Base-by-base conservation (phyloP, 2,797 vertebrate genomes). In the Netta rufina region DNA sequence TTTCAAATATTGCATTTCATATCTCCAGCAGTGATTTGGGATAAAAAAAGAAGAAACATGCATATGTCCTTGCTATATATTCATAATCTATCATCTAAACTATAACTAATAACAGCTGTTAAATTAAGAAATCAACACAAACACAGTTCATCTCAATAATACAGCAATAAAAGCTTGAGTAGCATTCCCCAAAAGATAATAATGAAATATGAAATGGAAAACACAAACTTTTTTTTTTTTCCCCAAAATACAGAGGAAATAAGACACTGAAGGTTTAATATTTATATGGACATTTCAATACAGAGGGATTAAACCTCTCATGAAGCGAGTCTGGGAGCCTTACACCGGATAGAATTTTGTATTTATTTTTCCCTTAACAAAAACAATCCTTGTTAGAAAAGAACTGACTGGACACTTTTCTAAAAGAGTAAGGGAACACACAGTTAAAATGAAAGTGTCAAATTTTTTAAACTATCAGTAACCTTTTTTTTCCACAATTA, bases 151-250 rank as follows among this genome's bases (percentile, higher is more conserved):
- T 88, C 72, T 58, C 70, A 89, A 43, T 38, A 89, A 83, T 11
- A 64, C 8, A 76, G 25, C 33, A 87, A 30, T 24, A 8, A 65
- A 51, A 94, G 65, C 43, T 36, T 65, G 30, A 83, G 79, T 9
- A 81, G 62, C 36, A 72, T 43, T 65, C 54, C 54, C 43, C 13
- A 75, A 83, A 89, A 91, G 5, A 77, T 56, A 83, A 62, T 18
- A 53, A 80, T 78, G 92, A 96, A 94, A 96, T 93, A 92, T 62
- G 71, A 95, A 92, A 69, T 43, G n/a, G 28, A 54, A 57, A 75
- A 51, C 36, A 79, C 53, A 32, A 14, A 30, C 19, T 5, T 19
- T 32, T 70, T 76, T 11, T 62, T 38, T 75, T 11, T 62, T 56
- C 6, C 24, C 43, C 43, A 19, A 92, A 83, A 75, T 94, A 47